phyloP scores from a whole-genome alignment of 2,113 vertebrate genomes.

The Triplophysa dalaica region DNA sequence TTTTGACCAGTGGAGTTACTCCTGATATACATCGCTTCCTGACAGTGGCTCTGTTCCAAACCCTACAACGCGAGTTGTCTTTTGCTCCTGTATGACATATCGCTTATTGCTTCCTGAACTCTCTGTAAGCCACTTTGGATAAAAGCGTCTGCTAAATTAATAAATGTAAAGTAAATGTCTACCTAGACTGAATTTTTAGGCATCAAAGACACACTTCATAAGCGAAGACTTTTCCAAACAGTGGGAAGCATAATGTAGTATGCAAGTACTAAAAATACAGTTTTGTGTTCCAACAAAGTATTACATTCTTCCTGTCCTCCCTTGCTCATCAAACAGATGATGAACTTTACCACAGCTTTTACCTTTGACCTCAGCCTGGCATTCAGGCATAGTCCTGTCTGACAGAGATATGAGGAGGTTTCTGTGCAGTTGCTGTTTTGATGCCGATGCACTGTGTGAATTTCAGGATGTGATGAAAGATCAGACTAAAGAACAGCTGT shows the following conservation, averaged over 20 bases:
- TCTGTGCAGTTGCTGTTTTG: neutral
- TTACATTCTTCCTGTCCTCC: too few relatives aligned
- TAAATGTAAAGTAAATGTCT: neutral
- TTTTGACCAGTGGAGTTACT: neutral
- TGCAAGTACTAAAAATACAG: too few relatives aligned
- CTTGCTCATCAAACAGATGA: too few relatives aligned
- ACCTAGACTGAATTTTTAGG: conserved; percentile 1
- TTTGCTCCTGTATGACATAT: too few relatives aligned
- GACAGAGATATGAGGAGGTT: neutral
- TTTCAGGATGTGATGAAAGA: conserved; percentile 9
- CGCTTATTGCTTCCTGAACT: too few relatives aligned
- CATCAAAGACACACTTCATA: neutral
- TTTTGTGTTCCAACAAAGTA: too few relatives aligned
- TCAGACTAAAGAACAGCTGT: conserved; percentile 1
- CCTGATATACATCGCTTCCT: neutral
- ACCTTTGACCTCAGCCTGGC: neutral
- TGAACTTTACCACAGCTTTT: conserved; percentile 14
- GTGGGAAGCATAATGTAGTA: neutral
- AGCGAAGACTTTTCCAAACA: neutral
- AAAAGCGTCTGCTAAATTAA: too few relatives aligned
- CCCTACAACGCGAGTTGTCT: neutral
- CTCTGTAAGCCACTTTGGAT: too few relatives aligned
- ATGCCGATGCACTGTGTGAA: conserved; percentile 19
- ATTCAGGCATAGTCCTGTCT: neutral
- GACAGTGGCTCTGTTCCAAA: conserved; percentile 5